Conservation (phyloP, 1,140 invertebrate genomes). For the Aphis gossypii region DNA sequence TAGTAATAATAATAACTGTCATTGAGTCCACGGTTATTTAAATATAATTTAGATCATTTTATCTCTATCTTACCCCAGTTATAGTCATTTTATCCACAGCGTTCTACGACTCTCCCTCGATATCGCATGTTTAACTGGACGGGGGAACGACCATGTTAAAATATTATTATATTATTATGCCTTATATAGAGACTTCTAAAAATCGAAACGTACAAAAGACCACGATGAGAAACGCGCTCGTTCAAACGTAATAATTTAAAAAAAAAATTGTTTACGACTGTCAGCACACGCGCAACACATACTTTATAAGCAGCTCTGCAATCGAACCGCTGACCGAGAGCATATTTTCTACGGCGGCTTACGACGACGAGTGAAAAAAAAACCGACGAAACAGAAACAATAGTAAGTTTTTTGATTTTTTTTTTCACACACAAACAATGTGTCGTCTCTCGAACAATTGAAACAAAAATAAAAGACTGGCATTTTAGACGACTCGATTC, state of each 20-base stretch:
- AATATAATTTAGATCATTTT: too few species aligned
- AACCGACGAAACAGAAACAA: neutral
- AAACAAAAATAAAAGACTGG: neutral
- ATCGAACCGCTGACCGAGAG: slow-evolving; percentile 45
- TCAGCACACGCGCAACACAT: slow-evolving; percentile 9
- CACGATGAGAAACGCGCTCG: neutral
- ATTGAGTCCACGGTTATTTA: too few species aligned
- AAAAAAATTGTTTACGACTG: slow-evolving; percentile 15
- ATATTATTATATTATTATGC: neutral
- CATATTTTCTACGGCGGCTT: neutral
- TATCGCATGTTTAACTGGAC: too few species aligned
- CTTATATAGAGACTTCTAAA: neutral
- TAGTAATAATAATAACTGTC: too few species aligned
- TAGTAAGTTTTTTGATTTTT: neutral
- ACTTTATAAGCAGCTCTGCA: neutral
- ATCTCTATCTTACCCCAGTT: too few species aligned
- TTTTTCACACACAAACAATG: slow-evolving; percentile 14
- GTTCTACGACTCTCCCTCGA: too few species aligned
- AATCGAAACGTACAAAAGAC: neutral
- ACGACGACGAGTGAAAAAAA: neutral
- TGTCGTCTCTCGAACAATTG: slow-evolving; percentile 1
- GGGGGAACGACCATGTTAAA: too few species aligned
- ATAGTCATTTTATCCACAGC: too few species aligned
- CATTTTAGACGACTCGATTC: neutral
- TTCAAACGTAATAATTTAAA: slow-evolving; percentile 2